Evolutionary conservation across 2,888 invertebrate genomes (phyloP).

Genomic region (Agonopterix alstromeriana): DNA sequence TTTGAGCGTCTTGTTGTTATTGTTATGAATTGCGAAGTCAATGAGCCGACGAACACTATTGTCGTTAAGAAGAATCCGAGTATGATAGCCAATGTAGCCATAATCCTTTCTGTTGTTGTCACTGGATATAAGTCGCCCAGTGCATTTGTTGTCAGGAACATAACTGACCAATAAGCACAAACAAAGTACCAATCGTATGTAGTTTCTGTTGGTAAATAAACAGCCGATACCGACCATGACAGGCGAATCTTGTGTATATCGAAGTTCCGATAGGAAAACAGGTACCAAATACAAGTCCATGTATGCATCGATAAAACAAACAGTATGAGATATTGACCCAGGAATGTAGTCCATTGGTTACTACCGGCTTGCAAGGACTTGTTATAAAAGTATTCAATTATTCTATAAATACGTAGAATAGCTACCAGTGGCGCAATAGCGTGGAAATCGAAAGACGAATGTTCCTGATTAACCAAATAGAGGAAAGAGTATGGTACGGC

Average conservation of each 20-base stretch:
- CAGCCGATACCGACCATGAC: constrained; percentile 57
- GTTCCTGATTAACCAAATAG: constrained; percentile 34
- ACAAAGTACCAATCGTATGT: constrained; percentile 63
- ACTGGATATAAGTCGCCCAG: constrained; percentile 66
- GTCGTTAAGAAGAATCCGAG: constrained; percentile 66
- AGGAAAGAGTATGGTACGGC: constrained; percentile 56
- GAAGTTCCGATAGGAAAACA: constrained; percentile 53
- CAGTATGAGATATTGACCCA: constrained; percentile 63
- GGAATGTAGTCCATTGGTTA: constrained; percentile 67
- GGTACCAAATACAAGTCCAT: constrained; percentile 66
- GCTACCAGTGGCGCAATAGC: constrained; percentile 55
- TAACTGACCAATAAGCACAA: constrained; percentile 66
- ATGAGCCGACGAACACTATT: constrained; percentile 67
- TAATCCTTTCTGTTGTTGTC: constrained; percentile 53
- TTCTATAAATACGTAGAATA: constrained; percentile 54
- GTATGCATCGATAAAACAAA: constrained; percentile 63
- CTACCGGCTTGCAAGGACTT: constrained; percentile 65
- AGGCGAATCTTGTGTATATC: constrained; percentile 43
- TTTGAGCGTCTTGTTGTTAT: constrained; percentile 62
- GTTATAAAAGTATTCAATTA: constrained; percentile 56
- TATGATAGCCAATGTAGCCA: constrained; percentile 49
- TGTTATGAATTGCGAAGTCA: constrained; percentile 70
- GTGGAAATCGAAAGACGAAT: constrained; percentile 36
- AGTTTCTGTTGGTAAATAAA: constrained; percentile 50
- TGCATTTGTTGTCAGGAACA: constrained; percentile 64